Evolutionary conservation across 2,797 vertebrate genomes (phyloP).

Genomic region (Rousettus madagascariensis): DNA sequence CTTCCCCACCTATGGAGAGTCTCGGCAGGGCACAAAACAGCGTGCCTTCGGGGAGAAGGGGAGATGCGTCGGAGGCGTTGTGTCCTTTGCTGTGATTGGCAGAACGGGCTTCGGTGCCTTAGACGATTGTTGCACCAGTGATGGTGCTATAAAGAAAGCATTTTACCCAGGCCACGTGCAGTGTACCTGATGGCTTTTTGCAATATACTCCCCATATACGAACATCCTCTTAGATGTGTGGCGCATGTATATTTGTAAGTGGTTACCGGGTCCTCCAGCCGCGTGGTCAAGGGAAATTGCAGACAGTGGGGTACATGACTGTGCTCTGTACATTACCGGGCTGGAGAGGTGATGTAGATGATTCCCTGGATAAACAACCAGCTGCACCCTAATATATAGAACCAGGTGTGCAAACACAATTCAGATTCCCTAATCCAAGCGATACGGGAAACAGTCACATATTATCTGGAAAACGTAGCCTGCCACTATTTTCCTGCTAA

Average conservation of each 20-base stretch:
- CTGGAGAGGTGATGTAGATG: neutral
- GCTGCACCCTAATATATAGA: neutral
- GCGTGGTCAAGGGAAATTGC: neutral
- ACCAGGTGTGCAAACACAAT: neutral
- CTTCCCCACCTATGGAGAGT: constrained; percentile 33
- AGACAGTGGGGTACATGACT: fast-evolving
- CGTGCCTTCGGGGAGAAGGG: constrained; percentile 47
- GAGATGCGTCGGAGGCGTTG: neutral
- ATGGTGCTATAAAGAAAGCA: constrained; percentile 52
- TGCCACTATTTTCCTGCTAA: constrained; percentile 64
- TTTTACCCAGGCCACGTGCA: neutral
- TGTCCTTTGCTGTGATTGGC: constrained; percentile 9
- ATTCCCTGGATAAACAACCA: neutral
- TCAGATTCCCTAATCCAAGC: neutral
- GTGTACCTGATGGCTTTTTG: neutral
- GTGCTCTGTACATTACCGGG: no score
- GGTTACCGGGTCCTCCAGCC: neutral
- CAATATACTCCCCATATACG: neutral
- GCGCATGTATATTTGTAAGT: neutral
- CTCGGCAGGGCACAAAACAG: constrained; percentile 60
- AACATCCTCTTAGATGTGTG: neutral
- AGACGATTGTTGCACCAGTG: constrained; percentile 31
- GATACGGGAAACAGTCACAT: neutral
- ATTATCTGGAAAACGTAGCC: constrained; percentile 51
- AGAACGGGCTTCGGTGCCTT: constrained; percentile 61